Base-by-base conservation (phyloP, 2,888 invertebrate species). In the Heliconius aoede region DNA sequence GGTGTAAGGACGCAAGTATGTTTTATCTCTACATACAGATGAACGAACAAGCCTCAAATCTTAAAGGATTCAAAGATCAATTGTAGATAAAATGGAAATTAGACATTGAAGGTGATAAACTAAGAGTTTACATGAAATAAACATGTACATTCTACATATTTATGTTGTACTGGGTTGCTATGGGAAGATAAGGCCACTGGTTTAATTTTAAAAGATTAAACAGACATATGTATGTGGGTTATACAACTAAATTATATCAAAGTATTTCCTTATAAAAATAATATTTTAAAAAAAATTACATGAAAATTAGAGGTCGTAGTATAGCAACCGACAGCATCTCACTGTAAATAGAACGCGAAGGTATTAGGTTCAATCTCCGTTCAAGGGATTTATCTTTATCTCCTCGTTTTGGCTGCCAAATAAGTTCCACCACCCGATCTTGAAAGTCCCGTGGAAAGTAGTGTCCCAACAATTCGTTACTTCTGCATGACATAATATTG, bases 61-160 rank as follows among this genome's bases (percentile, higher is more conserved):
- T 24, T 55, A 69, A 15, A 55, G 30, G 24, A 55, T 24, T 55
- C n/a, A 30, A n/a, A 30, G 32, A 55, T 69, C 13, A 4, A n/a
- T 55, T 30, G 28, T 51, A 30, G 69, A 69, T 69, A 55, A 69
- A 69, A 69, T 69, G 55, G 28, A 32, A 55, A 69, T 69, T 69
- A 0, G 24, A 21, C 24, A n/a, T 65, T 15, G 24, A n/a, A n/a
- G n/a, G 40, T 40, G 36, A 65, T 65, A 65, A 65, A 18, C 65
- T 26, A 55, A n/a, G 51, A 32, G 11, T 55, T 69, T 55, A 55
- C 55, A 69, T 55, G 51, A 51, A 46, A 7, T 7, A 40, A 65
- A 65, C 65, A 8, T 65, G 36, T 36, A 64, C 24, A 36, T 65
- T 62, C 62, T 65, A 30, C 62, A 62, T 62, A 30, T 62, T 62